Percentiles rank a stretch among this genome's conserved stretches.
phyloP scores from a whole-genome alignment of 2,888 invertebrate species.

The Silvanus unidentatus region DNA sequence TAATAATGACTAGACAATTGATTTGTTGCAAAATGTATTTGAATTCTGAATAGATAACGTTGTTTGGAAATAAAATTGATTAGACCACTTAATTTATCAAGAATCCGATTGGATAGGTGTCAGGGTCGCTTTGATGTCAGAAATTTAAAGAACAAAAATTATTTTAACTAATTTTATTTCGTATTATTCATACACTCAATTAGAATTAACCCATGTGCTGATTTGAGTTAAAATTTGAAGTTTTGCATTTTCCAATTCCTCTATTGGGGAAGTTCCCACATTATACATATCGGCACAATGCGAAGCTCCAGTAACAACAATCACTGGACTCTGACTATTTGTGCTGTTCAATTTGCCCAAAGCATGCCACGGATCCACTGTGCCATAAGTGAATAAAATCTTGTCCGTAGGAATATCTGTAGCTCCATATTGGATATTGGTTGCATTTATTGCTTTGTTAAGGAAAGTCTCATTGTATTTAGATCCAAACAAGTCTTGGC shows the following conservation, averaged over 20 bases:
- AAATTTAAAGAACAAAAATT: too few relatives aligned
- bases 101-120: too few relatives aligned
- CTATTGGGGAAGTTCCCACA: constrained; percentile 13
- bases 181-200: too few relatives aligned
- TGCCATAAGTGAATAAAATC: constrained; percentile 55
- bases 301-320: constrained; percentile 22
- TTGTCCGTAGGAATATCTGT: constrained; percentile 48
- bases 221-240: too few relatives aligned
- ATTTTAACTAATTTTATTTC: too few relatives aligned
- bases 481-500: constrained; percentile 60
- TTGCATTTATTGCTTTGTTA: constrained; percentile 55
- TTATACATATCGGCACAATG: constrained; percentile 29
- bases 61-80: too few relatives aligned
- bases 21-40: not conserved
- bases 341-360: constrained; percentile 49
- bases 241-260: constrained; percentile 23
- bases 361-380: constrained; percentile 55
- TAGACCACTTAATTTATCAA: too few relatives aligned
- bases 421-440: constrained; percentile 52
- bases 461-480: too few relatives aligned
- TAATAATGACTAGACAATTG: not conserved
- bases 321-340: constrained; percentile 21
- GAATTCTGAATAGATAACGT: not conserved
- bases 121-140: too few relatives aligned
- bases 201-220: too few relatives aligned